Evolutionary conservation across 2,113 vertebrate genomes (phyloP).

Genomic region (Sander lucioperca): DNA sequence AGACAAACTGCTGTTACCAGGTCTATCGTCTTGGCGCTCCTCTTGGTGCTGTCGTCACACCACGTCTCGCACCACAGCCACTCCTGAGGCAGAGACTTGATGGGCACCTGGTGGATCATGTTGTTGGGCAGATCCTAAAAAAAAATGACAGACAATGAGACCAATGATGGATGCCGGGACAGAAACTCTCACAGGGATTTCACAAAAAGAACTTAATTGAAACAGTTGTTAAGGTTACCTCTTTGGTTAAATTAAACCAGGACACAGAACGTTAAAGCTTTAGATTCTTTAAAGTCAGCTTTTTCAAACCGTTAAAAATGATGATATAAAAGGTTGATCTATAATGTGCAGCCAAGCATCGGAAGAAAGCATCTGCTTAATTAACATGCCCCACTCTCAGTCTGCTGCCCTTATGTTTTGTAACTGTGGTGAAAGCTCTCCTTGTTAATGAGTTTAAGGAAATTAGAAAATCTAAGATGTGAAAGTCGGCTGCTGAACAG

Average conservation of each 20-base stretch:
- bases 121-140: conserved; percentile 97
- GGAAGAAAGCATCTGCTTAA: background rate
- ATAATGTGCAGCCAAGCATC: background rate
- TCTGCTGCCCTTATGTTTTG: background rate
- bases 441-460: background rate
- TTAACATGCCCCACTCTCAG: background rate
- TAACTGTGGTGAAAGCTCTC: background rate
- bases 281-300: background rate
- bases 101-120: conserved; percentile 99
- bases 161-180: background rate
- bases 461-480: background rate
- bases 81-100: conserved; percentile 97
- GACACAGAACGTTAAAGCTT: background rate
- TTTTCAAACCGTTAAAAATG: background rate
- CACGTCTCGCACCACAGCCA: conserved; percentile 99
- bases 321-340: background rate
- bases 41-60: conserved; percentile 95
- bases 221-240: background rate
- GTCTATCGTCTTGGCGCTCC: conserved; percentile 96
- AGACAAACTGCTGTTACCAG: conserved; percentile 82
- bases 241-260: background rate
- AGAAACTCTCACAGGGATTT: background rate
- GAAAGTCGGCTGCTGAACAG: background rate
- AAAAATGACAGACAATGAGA: background rate
- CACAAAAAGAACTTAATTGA: background rate